Evolutionary conservation across 2,113 vertebrate genomes (phyloP).

Genomic region (Pachypanchax playfairii): DNA sequence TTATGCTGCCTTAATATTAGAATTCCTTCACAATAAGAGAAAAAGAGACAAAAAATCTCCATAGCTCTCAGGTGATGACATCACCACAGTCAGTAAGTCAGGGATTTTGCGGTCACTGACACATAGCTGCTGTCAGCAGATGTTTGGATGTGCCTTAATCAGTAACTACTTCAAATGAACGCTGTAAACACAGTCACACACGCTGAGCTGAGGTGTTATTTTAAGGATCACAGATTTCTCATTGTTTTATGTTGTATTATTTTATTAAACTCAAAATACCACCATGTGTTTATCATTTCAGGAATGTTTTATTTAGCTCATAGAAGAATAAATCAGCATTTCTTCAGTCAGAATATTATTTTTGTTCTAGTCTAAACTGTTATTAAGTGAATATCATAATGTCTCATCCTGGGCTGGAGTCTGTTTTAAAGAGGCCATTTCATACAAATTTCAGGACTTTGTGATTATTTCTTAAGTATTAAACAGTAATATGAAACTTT

Average conservation of each 20-base stretch:
- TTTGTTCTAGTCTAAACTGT: too few species aligned
- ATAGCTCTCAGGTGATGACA: constrained; percentile 2
- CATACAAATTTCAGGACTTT: too few species aligned
- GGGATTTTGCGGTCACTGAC: constrained; percentile 49
- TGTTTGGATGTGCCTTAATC: constrained; percentile 61
- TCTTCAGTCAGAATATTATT: too few species aligned
- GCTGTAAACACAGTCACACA: constrained; percentile 12
- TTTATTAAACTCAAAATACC: constrained; percentile 5
- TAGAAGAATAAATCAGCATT: background rate
- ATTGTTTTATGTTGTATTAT: background rate
- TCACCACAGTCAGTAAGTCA: constrained; percentile 1
- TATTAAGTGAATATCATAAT: too few species aligned
- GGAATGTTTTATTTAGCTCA: too few species aligned
- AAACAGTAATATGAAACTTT: too few species aligned
- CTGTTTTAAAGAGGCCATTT: too few species aligned
- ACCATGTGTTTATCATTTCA: background rate
- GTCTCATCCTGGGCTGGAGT: too few species aligned
- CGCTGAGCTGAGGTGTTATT: constrained; percentile 13
- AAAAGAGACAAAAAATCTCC: background rate
- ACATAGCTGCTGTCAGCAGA: constrained; percentile 31
- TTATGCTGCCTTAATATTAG: too few species aligned
- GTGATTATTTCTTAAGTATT: too few species aligned
- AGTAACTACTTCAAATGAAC: constrained; percentile 58
- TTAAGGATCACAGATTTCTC: constrained; percentile 11
- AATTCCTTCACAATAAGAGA: too few species aligned